A percentile compares a stretch with the other conserved stretches of the same genome.
These are phyloP conservation scores for Pteria penguin DNA, from an alignment of 2,888 invertebrate genomes.

Conservation along the genomic window DNA sequence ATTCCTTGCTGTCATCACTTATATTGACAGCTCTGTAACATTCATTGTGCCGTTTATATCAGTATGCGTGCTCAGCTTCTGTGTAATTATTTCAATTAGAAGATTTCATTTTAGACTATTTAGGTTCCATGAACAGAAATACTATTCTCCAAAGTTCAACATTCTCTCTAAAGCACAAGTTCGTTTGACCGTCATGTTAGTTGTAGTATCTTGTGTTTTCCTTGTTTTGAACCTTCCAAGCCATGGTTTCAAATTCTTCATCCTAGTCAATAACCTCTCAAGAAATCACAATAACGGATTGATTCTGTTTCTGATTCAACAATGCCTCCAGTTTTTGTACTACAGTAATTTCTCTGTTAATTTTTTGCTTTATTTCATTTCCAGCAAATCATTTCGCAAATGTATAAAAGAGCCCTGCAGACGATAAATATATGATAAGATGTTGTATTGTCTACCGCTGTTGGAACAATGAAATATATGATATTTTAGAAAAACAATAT, in stretches of 20 bases:
- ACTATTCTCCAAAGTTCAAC: constrained; percentile 37
- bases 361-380: constrained; percentile 64
- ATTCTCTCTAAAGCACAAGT: constrained; percentile 62
- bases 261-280: constrained; percentile 54
- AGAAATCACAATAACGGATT: constrained; percentile 36
- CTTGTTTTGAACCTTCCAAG: constrained; percentile 72
- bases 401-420: constrained; percentile 27
- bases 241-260: constrained; percentile 67
- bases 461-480: too few relatives aligned
- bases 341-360: constrained; percentile 67
- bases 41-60: constrained; percentile 65
- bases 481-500: too few relatives aligned
- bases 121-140: constrained; percentile 39
- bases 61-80: constrained; percentile 63
- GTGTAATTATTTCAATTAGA: constrained; percentile 55
- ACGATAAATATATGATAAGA: too few relatives aligned
- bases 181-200: constrained; percentile 67
- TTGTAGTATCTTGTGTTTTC: constrained; percentile 71
- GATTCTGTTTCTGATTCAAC: constrained; percentile 55
- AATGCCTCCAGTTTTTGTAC: constrained; percentile 65
- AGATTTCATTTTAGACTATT: constrained; percentile 47
- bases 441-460: too few relatives aligned
- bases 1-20: constrained; percentile 59
- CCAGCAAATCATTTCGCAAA: constrained; percentile 63
- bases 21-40: constrained; percentile 65